phyloP scores from a whole-genome alignment of 2,888 invertebrate genomes.

The Bimastos eiseni region DNA sequence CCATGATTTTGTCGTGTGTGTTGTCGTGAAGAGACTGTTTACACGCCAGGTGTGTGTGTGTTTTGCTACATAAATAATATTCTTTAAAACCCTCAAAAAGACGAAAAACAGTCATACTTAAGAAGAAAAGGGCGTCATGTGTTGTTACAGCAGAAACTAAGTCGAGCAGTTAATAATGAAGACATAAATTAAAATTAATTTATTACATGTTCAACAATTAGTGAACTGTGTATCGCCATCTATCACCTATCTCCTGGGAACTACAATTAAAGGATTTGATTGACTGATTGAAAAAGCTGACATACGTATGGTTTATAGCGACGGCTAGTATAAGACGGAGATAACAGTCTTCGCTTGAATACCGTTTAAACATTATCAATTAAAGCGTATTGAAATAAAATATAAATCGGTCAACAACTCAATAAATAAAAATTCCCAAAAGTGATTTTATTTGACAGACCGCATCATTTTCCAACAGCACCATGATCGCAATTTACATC shows the following conservation, averaged over 20 bases:
- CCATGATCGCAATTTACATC: conserved; percentile 35
- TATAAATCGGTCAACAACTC: neutral
- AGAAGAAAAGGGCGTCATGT: too few species aligned
- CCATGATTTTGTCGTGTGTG: neutral
- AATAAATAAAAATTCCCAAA: neutral
- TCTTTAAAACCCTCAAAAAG: too few species aligned
- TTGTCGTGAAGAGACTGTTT: neutral
- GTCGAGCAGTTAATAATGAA: too few species aligned
- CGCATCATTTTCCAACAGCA: conserved; percentile 55
- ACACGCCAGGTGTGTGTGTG: neutral
- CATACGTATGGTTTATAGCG: neutral
- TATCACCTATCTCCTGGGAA: too few species aligned
- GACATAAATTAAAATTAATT: too few species aligned
- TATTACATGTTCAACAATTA: too few species aligned
- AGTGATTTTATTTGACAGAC: conserved; percentile 44
- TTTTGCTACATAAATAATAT: too few species aligned
- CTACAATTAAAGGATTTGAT: too few species aligned
- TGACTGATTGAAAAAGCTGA: too few species aligned
- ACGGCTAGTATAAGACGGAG: neutral
- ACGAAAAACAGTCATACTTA: too few species aligned
- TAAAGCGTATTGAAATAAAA: neutral
- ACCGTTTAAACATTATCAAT: neutral
- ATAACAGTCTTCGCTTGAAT: neutral
- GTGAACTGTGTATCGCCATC: too few species aligned
- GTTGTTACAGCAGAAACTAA: too few species aligned